These are phyloP conservation scores for Ferdinandea cuprea DNA, from an alignment of 2,888 invertebrate genomes.

Conservation along the genomic window DNA sequence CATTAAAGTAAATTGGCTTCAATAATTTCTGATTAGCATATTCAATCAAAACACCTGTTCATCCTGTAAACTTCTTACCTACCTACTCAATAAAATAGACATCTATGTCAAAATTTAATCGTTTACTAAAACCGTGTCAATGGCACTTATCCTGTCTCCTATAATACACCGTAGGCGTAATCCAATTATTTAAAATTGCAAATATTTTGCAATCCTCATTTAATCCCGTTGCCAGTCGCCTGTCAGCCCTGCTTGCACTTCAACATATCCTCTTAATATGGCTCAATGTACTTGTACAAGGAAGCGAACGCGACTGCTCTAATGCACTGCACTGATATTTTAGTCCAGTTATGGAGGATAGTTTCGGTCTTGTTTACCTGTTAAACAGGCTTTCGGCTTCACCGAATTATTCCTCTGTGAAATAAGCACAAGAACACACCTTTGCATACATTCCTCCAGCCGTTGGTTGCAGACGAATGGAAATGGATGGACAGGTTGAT, in stretches of 20 bases:
- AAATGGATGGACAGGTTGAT: slow-evolving; percentile 14
- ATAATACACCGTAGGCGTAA: slow-evolving; percentile 6
- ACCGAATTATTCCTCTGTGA: slow-evolving; percentile 45
- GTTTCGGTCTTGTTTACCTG: slow-evolving; percentile 56
- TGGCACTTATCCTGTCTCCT: neutral
- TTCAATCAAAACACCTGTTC: no score
- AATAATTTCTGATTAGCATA: no score
- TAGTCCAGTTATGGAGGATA: slow-evolving; percentile 52
- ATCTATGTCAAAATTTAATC: slow-evolving; percentile 31
- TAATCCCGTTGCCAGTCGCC: neutral
- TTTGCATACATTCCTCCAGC: slow-evolving; percentile 12
- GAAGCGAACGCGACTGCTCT: slow-evolving; percentile 39
- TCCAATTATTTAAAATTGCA: slow-evolving; percentile 57
- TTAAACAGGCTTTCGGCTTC: slow-evolving; percentile 60
- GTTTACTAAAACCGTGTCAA: slow-evolving; percentile 22
- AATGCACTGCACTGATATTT: slow-evolving; percentile 45
- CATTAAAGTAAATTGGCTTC: no score
- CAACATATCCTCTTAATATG: neutral
- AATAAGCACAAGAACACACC: slow-evolving; percentile 39
- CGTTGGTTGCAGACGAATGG: slow-evolving; percentile 7
- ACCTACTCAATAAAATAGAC: no score
- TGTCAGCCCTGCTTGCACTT: neutral
- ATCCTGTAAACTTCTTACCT: no score
- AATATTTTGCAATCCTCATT: slow-evolving; percentile 36
- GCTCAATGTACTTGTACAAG: slow-evolving; percentile 5